phyloP scores from a whole-genome alignment of 1,140 invertebrate species.

The Drosophila malerkotliana region DNA sequence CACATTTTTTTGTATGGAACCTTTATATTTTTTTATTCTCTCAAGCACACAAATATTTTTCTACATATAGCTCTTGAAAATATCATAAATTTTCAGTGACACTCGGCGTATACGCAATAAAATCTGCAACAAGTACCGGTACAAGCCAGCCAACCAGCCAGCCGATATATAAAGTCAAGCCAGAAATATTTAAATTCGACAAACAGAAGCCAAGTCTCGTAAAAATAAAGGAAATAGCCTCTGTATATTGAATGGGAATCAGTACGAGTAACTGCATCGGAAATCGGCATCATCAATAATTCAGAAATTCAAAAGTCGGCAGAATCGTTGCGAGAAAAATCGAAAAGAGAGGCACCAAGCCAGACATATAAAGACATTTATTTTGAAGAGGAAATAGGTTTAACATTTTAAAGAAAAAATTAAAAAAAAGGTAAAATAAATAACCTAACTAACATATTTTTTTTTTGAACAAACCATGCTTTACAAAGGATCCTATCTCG shows the following conservation, averaged over 20 bases:
- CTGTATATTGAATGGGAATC: constrained; percentile 36
- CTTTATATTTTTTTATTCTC: constrained; percentile 1
- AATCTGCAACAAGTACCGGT: constrained; percentile 30
- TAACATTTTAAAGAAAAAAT: too few species aligned
- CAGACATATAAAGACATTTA: background rate
- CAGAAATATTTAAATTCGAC: constrained; percentile 18
- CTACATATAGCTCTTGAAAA: constrained; percentile 34
- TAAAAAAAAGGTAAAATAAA: too few species aligned
- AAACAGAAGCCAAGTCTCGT: constrained; percentile 23
- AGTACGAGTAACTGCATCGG: constrained; percentile 29
- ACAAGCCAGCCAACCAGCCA: background rate
- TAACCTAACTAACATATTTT: too few species aligned
- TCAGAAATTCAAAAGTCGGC: constrained; percentile 31
- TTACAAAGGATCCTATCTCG: too few species aligned
- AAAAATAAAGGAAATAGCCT: constrained; percentile 35
- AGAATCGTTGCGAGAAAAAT: constrained; percentile 13
- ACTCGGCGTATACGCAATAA: constrained; percentile 63
- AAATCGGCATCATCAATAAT: constrained; percentile 43
- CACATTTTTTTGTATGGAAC: constrained; percentile 8
- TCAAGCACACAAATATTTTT: constrained; percentile 11
- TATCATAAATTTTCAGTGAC: constrained; percentile 52
- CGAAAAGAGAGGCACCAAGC: constrained; percentile 5
- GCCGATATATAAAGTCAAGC: constrained; percentile 15
- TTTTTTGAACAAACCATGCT: too few species aligned
- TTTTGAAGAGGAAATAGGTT: background rate